A percentile compares a stretch with the other conserved stretches of the same genome.
phyloP scores from a whole-genome alignment of 2,113 vertebrate genomes.

The Mastomys coucha region DNA sequence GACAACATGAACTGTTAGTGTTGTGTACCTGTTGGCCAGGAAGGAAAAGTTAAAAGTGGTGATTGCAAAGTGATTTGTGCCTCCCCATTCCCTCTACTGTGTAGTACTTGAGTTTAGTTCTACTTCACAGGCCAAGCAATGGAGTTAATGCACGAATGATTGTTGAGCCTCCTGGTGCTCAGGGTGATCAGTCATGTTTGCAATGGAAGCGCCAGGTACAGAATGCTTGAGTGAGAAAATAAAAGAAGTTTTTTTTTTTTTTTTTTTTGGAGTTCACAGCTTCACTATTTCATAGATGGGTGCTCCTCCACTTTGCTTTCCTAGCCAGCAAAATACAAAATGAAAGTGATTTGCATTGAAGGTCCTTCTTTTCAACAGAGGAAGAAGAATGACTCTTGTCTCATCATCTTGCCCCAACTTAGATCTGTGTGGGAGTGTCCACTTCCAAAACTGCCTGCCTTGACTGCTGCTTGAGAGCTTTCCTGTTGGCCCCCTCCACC shows the following conservation, averaged over 20 bases:
- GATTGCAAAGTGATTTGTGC: background rate
- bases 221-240: background rate
- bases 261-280: background rate
- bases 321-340: background rate
- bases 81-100: background rate
- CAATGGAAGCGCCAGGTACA: rapidly evolving
- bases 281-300: background rate
- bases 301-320: background rate
- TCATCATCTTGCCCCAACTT: background rate
- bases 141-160: too few species aligned
- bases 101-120: background rate
- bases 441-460: background rate
- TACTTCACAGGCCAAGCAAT: background rate
- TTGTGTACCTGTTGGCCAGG: background rate
- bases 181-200: background rate
- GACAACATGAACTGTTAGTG: too few species aligned
- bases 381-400: background rate
- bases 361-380: background rate
- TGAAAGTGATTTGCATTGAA: background rate
- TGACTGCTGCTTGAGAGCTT: background rate
- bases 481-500: background rate
- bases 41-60: background rate
- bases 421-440: background rate
- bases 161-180: rapidly evolving
- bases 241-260: rapidly evolving